A percentile compares a stretch with the other conserved stretches of the same genome.
phyloP scores from a whole-genome alignment of 2,888 invertebrate genomes.

The Nephrotoma guestfalica region DNA sequence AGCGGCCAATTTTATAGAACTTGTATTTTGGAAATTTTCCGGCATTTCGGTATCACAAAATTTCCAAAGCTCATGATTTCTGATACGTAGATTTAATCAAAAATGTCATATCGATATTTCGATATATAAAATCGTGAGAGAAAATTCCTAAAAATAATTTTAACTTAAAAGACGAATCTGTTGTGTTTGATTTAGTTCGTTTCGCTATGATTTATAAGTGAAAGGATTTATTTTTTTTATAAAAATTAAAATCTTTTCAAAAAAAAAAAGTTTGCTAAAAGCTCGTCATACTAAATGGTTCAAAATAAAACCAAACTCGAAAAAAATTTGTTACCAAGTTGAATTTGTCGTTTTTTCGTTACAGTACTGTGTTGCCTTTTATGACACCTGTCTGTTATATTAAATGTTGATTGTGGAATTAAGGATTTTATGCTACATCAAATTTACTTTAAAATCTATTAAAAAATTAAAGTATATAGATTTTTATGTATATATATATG shows the following conservation, averaged over 20 bases:
- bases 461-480: neutral
- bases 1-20: no score
- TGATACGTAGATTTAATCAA: no score
- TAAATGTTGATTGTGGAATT: slow-evolving; percentile 3
- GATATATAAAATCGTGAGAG: neutral
- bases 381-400: slow-evolving; percentile 6
- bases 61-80: no score
- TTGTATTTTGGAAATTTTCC: no score
- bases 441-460: slow-evolving; percentile 4
- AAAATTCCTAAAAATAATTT: neutral
- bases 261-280: neutral
- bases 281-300: neutral
- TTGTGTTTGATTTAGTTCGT: neutral
- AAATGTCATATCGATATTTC: no score
- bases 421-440: slow-evolving; percentile 6
- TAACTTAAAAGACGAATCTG: neutral
- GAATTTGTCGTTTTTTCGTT: neutral
- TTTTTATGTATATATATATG: neutral
- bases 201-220: neutral
- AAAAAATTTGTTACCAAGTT: neutral
- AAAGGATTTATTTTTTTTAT: neutral
- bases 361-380: neutral
- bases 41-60: no score
- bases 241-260: neutral
- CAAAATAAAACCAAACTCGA: neutral